A percentile compares a stretch with the other conserved stretches of the same genome.
Evolutionary conservation across 2,888 invertebrate genomes (phyloP).

Genomic region (Halictus quadricinctus): DNA sequence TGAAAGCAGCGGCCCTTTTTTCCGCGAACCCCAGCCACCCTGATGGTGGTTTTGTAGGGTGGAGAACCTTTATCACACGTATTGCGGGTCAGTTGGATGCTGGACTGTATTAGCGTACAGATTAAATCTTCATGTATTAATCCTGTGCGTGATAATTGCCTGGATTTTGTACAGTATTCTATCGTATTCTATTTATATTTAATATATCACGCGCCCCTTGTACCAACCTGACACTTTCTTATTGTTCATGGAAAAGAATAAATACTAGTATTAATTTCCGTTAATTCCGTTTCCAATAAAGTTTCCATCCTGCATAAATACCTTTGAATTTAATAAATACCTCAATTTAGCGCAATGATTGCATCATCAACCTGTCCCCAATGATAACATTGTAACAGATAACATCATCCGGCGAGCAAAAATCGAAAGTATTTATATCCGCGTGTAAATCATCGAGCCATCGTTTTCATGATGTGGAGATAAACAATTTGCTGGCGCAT

Average conservation of each 20-base stretch:
- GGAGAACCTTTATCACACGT: background rate
- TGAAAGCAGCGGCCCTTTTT: constrained; percentile 53
- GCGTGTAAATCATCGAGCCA: constrained; percentile 25
- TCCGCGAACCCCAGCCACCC: constrained; percentile 20
- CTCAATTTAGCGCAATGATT: background rate
- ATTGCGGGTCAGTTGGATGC: constrained; percentile 12
- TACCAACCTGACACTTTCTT: background rate
- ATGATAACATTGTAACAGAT: background rate
- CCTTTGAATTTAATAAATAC: background rate
- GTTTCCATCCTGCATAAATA: no score
- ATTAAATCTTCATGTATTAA: constrained; percentile 8
- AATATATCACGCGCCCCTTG: background rate
- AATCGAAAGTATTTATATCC: constrained; percentile 12
- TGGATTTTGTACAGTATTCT: background rate
- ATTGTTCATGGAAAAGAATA: background rate
- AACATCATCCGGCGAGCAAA: background rate
- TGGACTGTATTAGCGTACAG: background rate
- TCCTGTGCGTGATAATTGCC: background rate
- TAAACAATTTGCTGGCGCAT: constrained; percentile 41
- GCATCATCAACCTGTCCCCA: background rate
- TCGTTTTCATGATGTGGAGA: constrained; percentile 39
- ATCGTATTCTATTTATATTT: background rate
- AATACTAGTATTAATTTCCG: background rate
- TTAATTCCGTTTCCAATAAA: no score
- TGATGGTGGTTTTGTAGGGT: background rate